Conservation (phyloP, 2,888 invertebrate species). For the Watsonalla binaria region DNA sequence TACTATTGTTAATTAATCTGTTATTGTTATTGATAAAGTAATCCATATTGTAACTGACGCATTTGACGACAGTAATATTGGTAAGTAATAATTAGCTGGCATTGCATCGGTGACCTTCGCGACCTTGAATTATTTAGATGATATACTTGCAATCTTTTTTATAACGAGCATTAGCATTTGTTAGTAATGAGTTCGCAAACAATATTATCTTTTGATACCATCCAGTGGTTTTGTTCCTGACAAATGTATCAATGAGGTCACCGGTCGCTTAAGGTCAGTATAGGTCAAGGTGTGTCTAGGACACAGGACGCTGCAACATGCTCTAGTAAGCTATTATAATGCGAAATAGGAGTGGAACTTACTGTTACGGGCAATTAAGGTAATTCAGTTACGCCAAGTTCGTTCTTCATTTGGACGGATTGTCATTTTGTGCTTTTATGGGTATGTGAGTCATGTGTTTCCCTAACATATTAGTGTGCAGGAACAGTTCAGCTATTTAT, state of each 20-base stretch:
- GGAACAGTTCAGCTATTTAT: too few species aligned
- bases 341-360: constrained; percentile 10
- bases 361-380: constrained; percentile 14
- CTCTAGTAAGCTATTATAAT: constrained; percentile 10
- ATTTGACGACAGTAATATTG: too few species aligned
- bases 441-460: not conserved
- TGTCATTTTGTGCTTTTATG: not conserved
- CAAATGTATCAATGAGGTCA: constrained; percentile 3
- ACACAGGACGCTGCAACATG: constrained; percentile 8
- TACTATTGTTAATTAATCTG: too few species aligned
- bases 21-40: too few species aligned
- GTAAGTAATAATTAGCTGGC: too few species aligned
- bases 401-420: constrained; percentile 3
- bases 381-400: constrained; percentile 9
- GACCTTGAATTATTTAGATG: too few species aligned
- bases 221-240: not conserved
- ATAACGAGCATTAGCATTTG: not conserved
- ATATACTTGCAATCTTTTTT: too few species aligned
- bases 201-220: not conserved
- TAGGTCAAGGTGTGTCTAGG: constrained; percentile 17
- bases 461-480: too few species aligned
- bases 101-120: too few species aligned
- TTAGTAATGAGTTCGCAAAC: not conserved
- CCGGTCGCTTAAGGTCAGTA: constrained; percentile 5
- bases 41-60: too few species aligned